Evolutionary conservation across 2,113 vertebrate species (phyloP).

Genomic region (Sinocyclocheilus anophthalmus): DNA sequence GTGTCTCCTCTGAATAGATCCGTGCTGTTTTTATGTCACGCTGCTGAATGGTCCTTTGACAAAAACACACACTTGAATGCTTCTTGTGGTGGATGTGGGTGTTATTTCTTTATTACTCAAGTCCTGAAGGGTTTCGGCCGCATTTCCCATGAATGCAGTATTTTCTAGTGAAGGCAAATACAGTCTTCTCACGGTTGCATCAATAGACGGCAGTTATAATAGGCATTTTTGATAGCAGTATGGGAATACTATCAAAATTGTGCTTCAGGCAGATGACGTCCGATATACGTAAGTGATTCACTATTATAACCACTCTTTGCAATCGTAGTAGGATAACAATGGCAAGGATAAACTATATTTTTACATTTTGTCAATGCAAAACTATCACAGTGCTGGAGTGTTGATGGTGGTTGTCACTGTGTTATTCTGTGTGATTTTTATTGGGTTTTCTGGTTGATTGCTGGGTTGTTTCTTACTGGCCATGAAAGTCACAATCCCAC

Average conservation of each 20-base stretch:
- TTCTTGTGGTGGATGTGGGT: conserved; percentile 11
- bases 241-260: conserved; percentile 16
- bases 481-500: too few relatives aligned
- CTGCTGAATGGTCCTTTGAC: conserved; percentile 24
- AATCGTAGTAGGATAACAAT: background rate
- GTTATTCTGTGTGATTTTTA: too few relatives aligned
- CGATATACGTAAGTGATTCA: background rate
- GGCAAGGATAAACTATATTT: background rate
- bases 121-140: conserved; percentile 14
- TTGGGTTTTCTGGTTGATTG: too few relatives aligned
- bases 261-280: conserved; percentile 22
- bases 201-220: background rate
- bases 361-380: background rate
- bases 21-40: background rate
- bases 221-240: background rate
- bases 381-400: too few relatives aligned
- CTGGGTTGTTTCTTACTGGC: too few relatives aligned
- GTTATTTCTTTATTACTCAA: background rate
- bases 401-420: too few relatives aligned
- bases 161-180: background rate
- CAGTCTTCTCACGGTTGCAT: conserved; percentile 18
- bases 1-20: conserved; percentile 31
- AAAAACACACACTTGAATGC: background rate
- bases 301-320: background rate
- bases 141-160: background rate